Evolutionary conservation across 2,113 vertebrate genomes (phyloP), one percentile per base, ranked within the genome.

Genomic region (Callipepla squamata): DNA sequence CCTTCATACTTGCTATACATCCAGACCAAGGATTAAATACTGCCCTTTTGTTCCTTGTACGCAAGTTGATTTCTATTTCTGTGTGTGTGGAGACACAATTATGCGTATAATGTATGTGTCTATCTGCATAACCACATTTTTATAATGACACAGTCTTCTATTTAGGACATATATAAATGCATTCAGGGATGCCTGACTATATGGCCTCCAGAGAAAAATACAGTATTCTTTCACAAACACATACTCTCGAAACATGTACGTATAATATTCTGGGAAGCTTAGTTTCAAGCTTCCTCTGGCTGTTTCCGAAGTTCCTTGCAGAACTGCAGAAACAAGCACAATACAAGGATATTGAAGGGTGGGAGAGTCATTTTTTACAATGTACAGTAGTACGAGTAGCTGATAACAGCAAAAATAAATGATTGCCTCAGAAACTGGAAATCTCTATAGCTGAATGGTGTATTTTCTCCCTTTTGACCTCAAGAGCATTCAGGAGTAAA

Each of bases 321-420:
- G 85, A 96, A 96, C 8, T 92, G 92, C 88, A 87, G 53, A 92
- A 96, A 95, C 82, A 92, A 97, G 90, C 96, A 97, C 87, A 96
- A 96, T 77, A 86, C 75, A 77, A 95, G 94, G 85, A 85, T 90
- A 88, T 38, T 74, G 47, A 95, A 92, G 76, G 58, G 50, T 77
- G 78, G 76, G 50, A 66, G 75, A 80, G 77, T 67, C 0, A 44
- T 77, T 93, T 89, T 92, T 91, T 83, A 15, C 58, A 94, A 84
- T 69, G 74, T 59, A 92, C 6, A 0, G 72, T 65, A 72, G 59
- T 30, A 79, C 63, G 93, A 95, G 88, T 66, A 95, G 96, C 96
- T 97, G 96, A 96, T 96, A 96, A 91, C 79, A 97, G 96, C 93
- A 95, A 92, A 97, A 94, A 89, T 61, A 94, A 92, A 68, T 62